Evolutionary conservation across 2,113 vertebrate genomes (phyloP), one percentile per base, ranked within the genome.

Genomic region (Microtus oregoni): DNA sequence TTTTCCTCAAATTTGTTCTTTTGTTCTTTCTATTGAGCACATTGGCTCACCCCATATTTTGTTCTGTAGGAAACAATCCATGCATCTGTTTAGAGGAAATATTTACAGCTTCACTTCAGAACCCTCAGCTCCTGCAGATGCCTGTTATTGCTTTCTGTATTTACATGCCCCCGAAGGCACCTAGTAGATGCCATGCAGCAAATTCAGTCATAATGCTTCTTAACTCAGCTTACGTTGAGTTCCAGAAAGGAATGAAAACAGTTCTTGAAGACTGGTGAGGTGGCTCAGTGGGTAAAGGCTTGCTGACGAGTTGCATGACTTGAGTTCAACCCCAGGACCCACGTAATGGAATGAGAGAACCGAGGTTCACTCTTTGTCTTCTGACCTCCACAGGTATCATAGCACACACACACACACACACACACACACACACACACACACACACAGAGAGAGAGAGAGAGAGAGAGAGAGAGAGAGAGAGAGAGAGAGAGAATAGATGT

Each of bases 241-340:
- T 91, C 32, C 35, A 76, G 67, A 70, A 86, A 82, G 81, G 44
- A 90, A 78, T 87, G 44, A 86, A 94, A 89, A 73, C 12, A 24
- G 26, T 20, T 58, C 35, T 26, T 61, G n/a, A 82, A 82, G 61
- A 63, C 24, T 32, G 38, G 26, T 65, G n/a, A 17, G 26, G 30
- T 65, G 61, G 24, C 82, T 44, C 61, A 3, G 61, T 85, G 82
- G 82, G 15, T 10, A 65, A 32, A 26, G n/a, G 24, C 81, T 85
- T 44, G 81, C 81, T 2, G 8, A 41, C 14, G 10, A 44, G 2
- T 5, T 41, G 10, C 0, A 10, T 38, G 22, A 76, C 24, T 26
- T 44, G 73, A 44, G 73, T 76, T 76, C 38, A 76, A 26, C 28
- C 73, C 38, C 38, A 44, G 38, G 73, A 41, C 73, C 73, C 73